phyloP scores from a whole-genome alignment of 2,113 vertebrate species.

The Aepyceros melampus region DNA sequence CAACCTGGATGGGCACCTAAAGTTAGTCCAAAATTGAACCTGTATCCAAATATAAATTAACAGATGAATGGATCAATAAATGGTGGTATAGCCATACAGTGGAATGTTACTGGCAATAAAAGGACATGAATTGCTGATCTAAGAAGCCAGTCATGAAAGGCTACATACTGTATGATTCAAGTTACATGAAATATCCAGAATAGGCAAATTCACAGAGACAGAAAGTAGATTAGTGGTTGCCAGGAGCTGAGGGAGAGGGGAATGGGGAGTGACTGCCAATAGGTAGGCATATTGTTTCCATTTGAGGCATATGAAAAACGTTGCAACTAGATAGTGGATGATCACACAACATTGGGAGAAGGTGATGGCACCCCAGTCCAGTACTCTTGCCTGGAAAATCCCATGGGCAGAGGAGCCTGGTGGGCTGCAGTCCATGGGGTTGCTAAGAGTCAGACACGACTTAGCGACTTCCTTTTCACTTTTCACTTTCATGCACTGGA shows the following conservation, averaged over 20 bases:
- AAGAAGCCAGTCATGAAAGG: not conserved
- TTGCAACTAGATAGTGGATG: not conserved
- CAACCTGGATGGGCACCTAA: not conserved
- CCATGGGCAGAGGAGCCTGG: too few species aligned
- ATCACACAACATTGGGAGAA: not conserved
- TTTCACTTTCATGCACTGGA: too few species aligned
- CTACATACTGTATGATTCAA: not conserved
- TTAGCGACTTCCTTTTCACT: too few species aligned
- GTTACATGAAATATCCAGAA: not conserved
- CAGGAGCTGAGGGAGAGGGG: not conserved
- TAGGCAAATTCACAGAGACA: not conserved
- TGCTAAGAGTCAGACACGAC: too few species aligned
- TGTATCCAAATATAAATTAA: not conserved
- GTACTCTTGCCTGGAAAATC: too few species aligned
- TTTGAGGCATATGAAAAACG: not conserved
- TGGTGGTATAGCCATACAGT: not conserved
- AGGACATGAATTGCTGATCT: not conserved
- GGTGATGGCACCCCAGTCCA: too few species aligned
- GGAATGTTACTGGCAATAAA: not conserved
- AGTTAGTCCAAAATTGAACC: not conserved
- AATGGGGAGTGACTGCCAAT: not conserved
- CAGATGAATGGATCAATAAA: not conserved
- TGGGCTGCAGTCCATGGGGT: too few species aligned
- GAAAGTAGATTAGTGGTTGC: not conserved
- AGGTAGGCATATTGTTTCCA: not conserved